Percentiles rank a stretch among this genome's conserved stretches.
Conservation (phyloP, 2,797 vertebrate species). For the Acanthurus lineatus region DNA sequence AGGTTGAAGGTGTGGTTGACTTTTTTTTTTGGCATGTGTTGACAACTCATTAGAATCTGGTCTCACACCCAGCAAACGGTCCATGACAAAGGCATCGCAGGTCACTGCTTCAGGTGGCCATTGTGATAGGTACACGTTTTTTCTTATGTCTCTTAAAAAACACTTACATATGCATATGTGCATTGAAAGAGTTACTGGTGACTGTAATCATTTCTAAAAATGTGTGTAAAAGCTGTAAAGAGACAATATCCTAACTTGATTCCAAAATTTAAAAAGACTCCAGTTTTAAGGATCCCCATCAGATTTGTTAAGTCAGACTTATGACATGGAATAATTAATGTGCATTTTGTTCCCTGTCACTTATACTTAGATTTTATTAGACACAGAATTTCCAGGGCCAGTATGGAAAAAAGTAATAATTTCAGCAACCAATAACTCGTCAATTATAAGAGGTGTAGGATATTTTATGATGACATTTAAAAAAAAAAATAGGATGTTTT, state of each 20-base stretch:
- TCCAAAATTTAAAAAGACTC: background rate
- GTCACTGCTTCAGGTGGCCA: background rate
- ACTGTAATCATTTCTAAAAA: background rate
- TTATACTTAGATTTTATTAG: background rate
- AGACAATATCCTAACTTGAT: background rate
- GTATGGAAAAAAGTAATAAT: background rate
- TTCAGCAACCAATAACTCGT: background rate
- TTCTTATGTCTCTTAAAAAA: background rate
- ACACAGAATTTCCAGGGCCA: background rate
- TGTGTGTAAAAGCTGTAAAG: background rate
- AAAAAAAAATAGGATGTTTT: no score
- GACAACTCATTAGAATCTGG: constrained; percentile 43
- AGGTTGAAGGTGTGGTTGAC: constrained; percentile 76
- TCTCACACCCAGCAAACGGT: constrained; percentile 75
- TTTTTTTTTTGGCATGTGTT: constrained; percentile 50
- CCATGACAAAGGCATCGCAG: constrained; percentile 36
- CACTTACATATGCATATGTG: background rate
- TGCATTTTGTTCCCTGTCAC: background rate
- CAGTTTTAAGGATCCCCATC: background rate
- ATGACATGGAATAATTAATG: no score
- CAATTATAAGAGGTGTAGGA: no score
- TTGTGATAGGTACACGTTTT: background rate
- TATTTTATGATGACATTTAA: no score
- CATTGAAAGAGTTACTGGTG: background rate
- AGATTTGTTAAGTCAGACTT: background rate